A percentile compares a stretch with the other conserved stretches of the same genome.
Conservation (phyloP, 1,140 invertebrate species). For the Ptiloglossa arizonensis region DNA sequence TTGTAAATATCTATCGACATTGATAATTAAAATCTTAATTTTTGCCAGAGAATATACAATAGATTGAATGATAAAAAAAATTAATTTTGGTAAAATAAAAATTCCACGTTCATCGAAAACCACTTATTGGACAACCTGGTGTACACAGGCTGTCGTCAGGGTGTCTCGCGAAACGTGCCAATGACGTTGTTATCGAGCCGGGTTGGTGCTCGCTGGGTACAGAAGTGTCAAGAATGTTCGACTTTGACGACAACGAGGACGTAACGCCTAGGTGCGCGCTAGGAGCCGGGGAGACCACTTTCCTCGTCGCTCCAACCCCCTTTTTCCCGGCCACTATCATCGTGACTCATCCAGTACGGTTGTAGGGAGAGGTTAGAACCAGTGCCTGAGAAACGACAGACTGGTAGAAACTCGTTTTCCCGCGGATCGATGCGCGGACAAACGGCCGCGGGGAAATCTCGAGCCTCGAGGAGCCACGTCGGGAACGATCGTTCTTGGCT, state of each 20-base stretch:
- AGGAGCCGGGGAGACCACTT: constrained; percentile 51
- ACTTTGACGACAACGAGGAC: no score
- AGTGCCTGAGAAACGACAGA: constrained; percentile 29
- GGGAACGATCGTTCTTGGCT: background rate
- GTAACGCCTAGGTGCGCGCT: background rate
- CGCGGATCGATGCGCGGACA: constrained; percentile 39
- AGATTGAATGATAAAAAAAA: no score
- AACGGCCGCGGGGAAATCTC: constrained; percentile 33
- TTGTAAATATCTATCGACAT: no score
- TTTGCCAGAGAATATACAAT: no score
- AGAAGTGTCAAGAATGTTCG: constrained; percentile 17
- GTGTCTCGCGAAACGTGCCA: constrained; percentile 13
- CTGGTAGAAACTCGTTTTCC: constrained; percentile 51
- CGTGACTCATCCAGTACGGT: constrained; percentile 67
- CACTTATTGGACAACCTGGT: no score
- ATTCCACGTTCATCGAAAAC: no score
- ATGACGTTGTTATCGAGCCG: constrained; percentile 11
- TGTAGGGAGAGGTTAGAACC: constrained; percentile 27
- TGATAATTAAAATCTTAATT: no score
- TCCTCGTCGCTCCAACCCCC: constrained; percentile 58
- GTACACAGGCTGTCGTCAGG: constrained; percentile 13
- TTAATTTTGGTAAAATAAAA: no score
- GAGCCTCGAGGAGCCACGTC: background rate
- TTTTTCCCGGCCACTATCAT: constrained; percentile 61
- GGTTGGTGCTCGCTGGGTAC: background rate